phyloP scores from a whole-genome alignment of 2,113 vertebrate species.

The Seriola dumerili region DNA sequence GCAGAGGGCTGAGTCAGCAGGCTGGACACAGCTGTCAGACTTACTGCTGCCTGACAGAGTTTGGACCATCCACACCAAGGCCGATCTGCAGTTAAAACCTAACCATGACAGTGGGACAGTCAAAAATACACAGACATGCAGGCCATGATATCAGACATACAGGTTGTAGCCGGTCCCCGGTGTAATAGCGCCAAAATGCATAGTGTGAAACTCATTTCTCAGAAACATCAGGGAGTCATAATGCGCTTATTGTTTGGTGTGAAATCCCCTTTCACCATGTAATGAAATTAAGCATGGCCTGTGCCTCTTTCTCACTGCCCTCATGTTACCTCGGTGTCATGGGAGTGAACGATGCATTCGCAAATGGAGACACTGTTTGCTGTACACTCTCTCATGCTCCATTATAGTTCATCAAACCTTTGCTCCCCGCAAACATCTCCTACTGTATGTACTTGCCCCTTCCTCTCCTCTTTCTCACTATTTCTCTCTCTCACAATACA shows the following conservation, averaged over 20 bases:
- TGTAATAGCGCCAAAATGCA: constrained; percentile 8
- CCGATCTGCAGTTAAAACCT: background rate
- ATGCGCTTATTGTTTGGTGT: constrained; percentile 70
- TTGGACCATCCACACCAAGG: background rate
- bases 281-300: constrained; percentile 74
- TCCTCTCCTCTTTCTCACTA: background rate
- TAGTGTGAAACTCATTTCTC: constrained; percentile 43
- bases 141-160: background rate
- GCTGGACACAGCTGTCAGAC: constrained; percentile 37
- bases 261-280: constrained; percentile 73
- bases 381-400: constrained; percentile 22
- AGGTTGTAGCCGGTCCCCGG: constrained; percentile 22
- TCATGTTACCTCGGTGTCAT: constrained; percentile 40
- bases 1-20: constrained; percentile 61
- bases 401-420: constrained; percentile 38
- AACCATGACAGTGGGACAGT: background rate
- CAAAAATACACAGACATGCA: background rate
- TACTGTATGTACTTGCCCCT: no score
- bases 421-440: background rate
- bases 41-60: constrained; percentile 3
- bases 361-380: constrained; percentile 38
- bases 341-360: constrained; percentile 50
- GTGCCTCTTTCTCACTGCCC: constrained; percentile 55
- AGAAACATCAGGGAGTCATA: constrained; percentile 56
- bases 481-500: constrained; percentile 45